Evolutionary conservation across 2,888 invertebrate species (phyloP), one percentile per base, ranked within the genome.

Genomic region (Halictus ligatus): DNA sequence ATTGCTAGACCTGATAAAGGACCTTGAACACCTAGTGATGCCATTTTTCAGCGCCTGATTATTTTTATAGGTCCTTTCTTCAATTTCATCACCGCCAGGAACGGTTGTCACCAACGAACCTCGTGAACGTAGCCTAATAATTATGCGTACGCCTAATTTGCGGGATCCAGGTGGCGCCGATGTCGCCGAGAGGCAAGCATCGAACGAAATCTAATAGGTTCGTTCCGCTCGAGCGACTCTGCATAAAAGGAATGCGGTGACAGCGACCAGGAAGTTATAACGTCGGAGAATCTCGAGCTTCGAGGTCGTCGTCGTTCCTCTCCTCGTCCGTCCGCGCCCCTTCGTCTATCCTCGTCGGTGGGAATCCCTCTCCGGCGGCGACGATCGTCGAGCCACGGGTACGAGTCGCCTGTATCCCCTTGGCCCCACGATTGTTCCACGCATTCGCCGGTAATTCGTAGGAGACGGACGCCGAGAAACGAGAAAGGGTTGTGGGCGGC

Each of bases 191-290:
- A 15, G 12, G 12, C 60, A 13, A 1, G 15, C 15, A 25, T 29
- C 29, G 18, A 35, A 35, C 67, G 18, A n/a, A 58, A 54, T 71
- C 75, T 58, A 83, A 83, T 83, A 83, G 67, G 35, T 15, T 73
- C 54, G 88, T 89, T 75, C 77, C 93, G 93, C 93, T 91, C 90
- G 93, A 94, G 89, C 92, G 90, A 90, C 88, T 93, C 88, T 84
- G 93, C 92, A 94, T 94, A 94, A 95, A 95, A 95, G 94, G 92
- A 92, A 94, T 92, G 92, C 92, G 93, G 93, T 94, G 95, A 95
- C 94, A 94, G 85, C 88, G 91, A 94, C 86, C 94, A 95, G 95
- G 94, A 93, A 89, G 88, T 90, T 89, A 95, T 93, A 89, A 93
- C 81, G 86, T n/a, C 75, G 75, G 75, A 91, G 92, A 85, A 91